Percentiles rank a stretch among this genome's conserved stretches.
These are phyloP conservation scores for Diacarnus erythraeanus DNA, from an alignment of 37 sponge, comb jelly and placozoan genomes.

Conservation along the genomic window DNA sequence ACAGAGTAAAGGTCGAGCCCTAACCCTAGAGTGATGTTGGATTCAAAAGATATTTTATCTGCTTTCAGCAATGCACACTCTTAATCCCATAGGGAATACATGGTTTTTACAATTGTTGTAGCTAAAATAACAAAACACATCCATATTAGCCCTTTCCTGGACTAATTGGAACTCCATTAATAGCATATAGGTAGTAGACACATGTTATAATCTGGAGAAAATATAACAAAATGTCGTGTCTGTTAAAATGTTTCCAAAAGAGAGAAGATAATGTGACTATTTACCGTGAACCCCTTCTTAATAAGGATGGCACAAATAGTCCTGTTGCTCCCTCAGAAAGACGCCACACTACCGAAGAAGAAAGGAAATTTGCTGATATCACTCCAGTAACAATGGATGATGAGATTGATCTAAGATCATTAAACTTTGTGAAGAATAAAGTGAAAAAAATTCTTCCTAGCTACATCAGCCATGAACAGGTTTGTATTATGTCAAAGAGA, in stretches of 20 bases:
- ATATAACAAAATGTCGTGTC: neutral
- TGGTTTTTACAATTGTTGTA: no score
- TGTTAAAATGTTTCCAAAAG: neutral
- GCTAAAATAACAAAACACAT: no score
- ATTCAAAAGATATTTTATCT: no score
- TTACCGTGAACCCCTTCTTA: neutral
- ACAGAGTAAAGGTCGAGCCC: no score
- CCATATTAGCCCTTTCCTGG: no score
- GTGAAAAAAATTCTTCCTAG: neutral
- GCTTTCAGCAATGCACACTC: no score
- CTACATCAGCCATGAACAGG: neutral
- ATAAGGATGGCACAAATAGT: neutral
- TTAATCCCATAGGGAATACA: no score
- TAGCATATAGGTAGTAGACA: no score
- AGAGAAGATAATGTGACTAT: neutral
- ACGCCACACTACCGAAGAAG: neutral
- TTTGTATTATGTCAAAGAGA: neutral
- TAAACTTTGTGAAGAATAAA: neutral
- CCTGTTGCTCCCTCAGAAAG: neutral
- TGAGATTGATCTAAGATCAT: neutral
- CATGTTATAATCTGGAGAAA: no score
- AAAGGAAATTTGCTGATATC: neutral
- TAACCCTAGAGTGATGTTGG: no score
- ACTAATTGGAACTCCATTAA: no score
- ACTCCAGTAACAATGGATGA: neutral